Percentiles rank a stretch among this genome's conserved stretches.
phyloP scores from a whole-genome alignment of 2,113 vertebrate genomes.

The Alexandromys fortis region DNA sequence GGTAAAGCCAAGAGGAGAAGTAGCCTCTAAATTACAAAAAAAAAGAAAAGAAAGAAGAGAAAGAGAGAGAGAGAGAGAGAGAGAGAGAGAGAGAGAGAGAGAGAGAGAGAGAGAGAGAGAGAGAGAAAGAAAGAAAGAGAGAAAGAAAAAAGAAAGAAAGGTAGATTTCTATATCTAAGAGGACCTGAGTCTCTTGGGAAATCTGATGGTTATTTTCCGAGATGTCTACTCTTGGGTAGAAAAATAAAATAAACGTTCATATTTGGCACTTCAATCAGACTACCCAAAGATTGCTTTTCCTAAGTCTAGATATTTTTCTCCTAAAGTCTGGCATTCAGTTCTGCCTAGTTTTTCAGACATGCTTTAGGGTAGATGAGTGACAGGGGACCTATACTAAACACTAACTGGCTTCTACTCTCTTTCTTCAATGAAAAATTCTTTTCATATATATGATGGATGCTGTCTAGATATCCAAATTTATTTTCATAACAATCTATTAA shows the following conservation, averaged over 20 bases:
- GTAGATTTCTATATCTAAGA: neutral
- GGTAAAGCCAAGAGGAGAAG: neutral
- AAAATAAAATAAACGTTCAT: neutral
- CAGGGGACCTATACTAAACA: neutral
- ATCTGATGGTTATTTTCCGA: neutral
- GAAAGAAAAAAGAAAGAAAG: too few relatives aligned
- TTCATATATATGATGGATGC: neutral
- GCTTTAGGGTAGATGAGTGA: neutral
- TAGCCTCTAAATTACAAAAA: neutral
- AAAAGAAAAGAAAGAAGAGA: too few relatives aligned
- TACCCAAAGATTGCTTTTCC: neutral
- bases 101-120: fast-evolving
- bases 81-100: too few relatives aligned
- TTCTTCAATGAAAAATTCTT: neutral
- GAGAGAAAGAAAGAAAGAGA: too few relatives aligned
- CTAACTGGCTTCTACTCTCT: neutral
- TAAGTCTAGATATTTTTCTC: neutral
- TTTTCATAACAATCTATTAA: neutral
- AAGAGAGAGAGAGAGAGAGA: too few relatives aligned
- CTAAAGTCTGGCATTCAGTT: neutral
- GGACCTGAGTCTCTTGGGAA: neutral
- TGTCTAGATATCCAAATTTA: neutral
- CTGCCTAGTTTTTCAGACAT: neutral
- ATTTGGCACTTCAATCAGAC: neutral
- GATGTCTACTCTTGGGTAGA: too few relatives aligned